Evolutionary conservation across 2,888 invertebrate species (phyloP), one percentile per base, ranked within the genome.

Genomic region (Sipha maydis): DNA sequence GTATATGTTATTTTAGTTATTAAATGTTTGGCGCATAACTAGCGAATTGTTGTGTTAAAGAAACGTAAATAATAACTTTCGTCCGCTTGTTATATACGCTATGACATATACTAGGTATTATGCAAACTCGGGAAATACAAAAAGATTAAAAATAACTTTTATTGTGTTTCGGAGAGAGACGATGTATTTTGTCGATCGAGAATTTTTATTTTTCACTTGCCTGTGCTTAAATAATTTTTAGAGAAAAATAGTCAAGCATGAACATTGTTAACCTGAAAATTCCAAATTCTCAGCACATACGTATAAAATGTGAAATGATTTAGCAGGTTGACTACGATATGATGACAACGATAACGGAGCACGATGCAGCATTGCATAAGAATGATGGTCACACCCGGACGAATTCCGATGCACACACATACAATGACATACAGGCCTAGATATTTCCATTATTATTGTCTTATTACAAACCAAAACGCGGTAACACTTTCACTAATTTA

Each of bases 401-500:
- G 80, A 41, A 73, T 86, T 73, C 80, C 86, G 28, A 71, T 9
- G 79, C 71, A 17, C 48, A 54, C 48, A 31, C 31, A 54, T 31
- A n/a, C 34, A 11, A 41, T 85, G 85, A 67, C 85, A 71, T 79
- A 73, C 80, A 73, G 73, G 28, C 73, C 85, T 71, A 71, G 54
- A 79, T 85, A 85, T 34, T 85, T 85, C 38, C n/a, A 34, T 31
- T 61, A 38, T 56, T 75, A 79, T 85, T 79, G 85, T 85, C 28
- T 54, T 34, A n/a, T 77, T 48, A n/a, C 71, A 54, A 54, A 21
- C 8, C 34, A 21, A 73, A 34, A 48, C 77, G 54, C 69, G 21
- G 48, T 48, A 79, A 79, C 85, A 86, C 86, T 86, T 86, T 86
- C 86, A 80, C 86, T 86, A 56, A 73, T 86, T 86, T 86, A 71